A percentile compares a stretch with the other conserved stretches of the same genome.
These are phyloP conservation scores for Nasonia longicornis DNA, from an alignment of 1,140 invertebrate genomes.

Conservation along the genomic window DNA sequence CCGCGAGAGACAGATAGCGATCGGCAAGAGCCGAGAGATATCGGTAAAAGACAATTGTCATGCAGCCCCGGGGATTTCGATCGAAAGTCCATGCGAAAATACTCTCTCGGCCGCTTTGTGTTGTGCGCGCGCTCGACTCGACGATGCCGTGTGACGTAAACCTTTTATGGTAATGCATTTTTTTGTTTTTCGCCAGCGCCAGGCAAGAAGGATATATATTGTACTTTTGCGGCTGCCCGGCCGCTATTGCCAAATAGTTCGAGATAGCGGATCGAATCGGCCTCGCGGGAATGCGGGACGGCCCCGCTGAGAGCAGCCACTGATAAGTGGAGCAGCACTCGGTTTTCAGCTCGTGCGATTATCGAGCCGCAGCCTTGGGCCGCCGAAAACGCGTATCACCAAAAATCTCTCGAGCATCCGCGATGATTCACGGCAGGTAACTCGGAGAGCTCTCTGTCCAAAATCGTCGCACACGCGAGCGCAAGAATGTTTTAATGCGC, in stretches of 20 bases:
- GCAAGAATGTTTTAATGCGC: background rate
- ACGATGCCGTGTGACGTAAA: constrained; percentile 47
- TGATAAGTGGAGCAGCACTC: background rate
- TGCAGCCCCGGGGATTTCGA: constrained; percentile 28
- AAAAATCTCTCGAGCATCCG: background rate
- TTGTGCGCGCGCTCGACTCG: background rate
- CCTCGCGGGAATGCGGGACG: background rate
- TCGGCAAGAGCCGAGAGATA: constrained; percentile 22
- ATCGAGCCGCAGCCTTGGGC: too few species aligned
- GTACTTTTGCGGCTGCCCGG: background rate
- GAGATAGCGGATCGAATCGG: background rate
- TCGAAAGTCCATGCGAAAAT: constrained; percentile 45
- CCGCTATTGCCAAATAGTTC: background rate
- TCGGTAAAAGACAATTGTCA: constrained; percentile 38
- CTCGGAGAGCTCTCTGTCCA: background rate
- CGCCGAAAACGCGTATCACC: too few species aligned
- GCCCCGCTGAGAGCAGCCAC: background rate
- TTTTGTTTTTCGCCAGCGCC: background rate
- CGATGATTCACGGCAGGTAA: constrained; percentile 14
- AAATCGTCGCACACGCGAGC: background rate
- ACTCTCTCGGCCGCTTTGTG: constrained; percentile 38
- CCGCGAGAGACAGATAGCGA: constrained; percentile 30
- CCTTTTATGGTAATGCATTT: constrained; percentile 33
- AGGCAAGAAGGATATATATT: background rate
- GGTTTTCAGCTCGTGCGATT: background rate